Percentiles rank a stretch among this genome's conserved stretches.
Conservation (phyloP, 2,797 vertebrate species). For the Paratrypauchen microcephalus region DNA sequence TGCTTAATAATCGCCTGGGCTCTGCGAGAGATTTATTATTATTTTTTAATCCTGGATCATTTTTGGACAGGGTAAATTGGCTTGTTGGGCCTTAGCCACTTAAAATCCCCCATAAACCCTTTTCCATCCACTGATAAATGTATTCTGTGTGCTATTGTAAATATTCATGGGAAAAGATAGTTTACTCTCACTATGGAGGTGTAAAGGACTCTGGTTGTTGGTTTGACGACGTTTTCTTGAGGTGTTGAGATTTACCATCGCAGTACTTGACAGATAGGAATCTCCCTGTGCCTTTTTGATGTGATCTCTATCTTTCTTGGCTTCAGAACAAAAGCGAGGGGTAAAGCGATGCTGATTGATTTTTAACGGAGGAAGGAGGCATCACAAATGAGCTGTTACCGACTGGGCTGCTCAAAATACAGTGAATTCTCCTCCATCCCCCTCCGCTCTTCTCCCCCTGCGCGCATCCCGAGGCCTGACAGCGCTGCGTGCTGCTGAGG, state of each 20-base stretch:
- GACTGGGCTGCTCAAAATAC: conserved; percentile 19
- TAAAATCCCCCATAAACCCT: background rate
- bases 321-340: conserved; percentile 9
- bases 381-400: conserved; percentile 4
- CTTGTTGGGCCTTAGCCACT: conserved; percentile 26
- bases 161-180: background rate
- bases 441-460: background rate
- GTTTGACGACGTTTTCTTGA: conserved; percentile 24
- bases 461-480: conserved; percentile 42
- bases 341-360: conserved; percentile 43
- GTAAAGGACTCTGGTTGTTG: conserved; percentile 1
- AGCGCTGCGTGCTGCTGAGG: conserved; percentile 21
- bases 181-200: background rate
- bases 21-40: conserved; percentile 26
- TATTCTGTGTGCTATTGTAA: background rate
- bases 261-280: conserved; percentile 25
- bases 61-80: conserved; percentile 40
- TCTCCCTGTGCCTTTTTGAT: conserved; percentile 8
- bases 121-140: background rate
- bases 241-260: conserved; percentile 34
- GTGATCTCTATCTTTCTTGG: conserved; percentile 26
- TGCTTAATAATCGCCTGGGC: conserved; percentile 5
- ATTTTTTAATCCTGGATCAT: conserved; percentile 17
- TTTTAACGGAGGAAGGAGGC: conserved; percentile 24
- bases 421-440: conserved; percentile 30